Percentiles rank a stretch among this genome's conserved stretches.
phyloP scores from a whole-genome alignment of 2,888 invertebrate species.

The Teinopalpus imperialis region DNA sequence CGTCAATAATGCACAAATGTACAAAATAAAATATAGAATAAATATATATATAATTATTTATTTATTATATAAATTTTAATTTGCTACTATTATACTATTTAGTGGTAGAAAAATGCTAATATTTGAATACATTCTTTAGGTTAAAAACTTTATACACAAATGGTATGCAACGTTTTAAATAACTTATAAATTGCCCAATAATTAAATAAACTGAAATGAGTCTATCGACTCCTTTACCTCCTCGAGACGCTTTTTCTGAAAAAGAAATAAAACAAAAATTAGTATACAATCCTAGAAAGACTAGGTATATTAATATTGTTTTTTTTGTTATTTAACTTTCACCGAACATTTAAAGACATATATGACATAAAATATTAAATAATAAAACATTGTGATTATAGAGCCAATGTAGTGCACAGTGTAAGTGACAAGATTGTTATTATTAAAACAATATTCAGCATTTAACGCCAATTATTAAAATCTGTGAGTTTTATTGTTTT shows the following conservation, averaged over 20 bases:
- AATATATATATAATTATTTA: too few relatives aligned
- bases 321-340: neutral
- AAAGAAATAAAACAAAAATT: constrained; percentile 69
- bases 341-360: constrained; percentile 2
- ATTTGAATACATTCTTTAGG: too few relatives aligned
- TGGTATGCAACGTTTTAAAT: too few relatives aligned
- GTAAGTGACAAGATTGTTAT: constrained; percentile 7
- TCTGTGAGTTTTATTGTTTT: constrained; percentile 9
- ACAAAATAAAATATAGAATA: too few relatives aligned
- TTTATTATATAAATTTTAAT: too few relatives aligned
- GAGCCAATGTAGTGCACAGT: neutral
- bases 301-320: neutral
- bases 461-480: neutral
- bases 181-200: neutral
- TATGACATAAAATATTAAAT: neutral
- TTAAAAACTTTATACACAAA: too few relatives aligned
- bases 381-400: neutral
- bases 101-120: too few relatives aligned
- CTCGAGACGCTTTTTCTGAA: constrained; percentile 90
- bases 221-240: constrained; percentile 81
- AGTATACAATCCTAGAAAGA: constrained; percentile 31
- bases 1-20: constrained; percentile 1
- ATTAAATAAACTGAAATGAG: constrained; percentile 9
- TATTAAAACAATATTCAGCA: neutral
- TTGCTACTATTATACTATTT: too few relatives aligned